These are phyloP conservation scores for Puma concolor DNA, from an alignment of 2,113 vertebrate species.

Conservation along the genomic window DNA sequence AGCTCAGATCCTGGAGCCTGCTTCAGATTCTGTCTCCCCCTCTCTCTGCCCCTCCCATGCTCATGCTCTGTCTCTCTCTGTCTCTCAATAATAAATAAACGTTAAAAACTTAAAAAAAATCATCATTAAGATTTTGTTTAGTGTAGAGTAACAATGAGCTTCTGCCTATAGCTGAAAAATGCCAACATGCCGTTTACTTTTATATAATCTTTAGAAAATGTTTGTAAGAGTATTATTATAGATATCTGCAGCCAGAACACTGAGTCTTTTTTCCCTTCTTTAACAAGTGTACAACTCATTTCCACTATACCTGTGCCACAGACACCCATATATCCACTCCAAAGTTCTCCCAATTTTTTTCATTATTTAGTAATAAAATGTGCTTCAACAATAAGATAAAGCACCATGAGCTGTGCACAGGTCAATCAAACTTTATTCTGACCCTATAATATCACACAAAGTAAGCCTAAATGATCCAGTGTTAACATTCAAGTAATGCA, in stretches of 20 bases:
- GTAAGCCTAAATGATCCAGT: not conserved
- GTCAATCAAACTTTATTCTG: not conserved
- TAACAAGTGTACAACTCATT: not conserved
- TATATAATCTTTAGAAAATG: not conserved
- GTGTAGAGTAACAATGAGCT: not conserved
- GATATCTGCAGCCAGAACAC: not conserved
- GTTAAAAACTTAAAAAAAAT: not conserved
- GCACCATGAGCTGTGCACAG: not conserved
- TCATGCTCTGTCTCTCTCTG: too few species aligned
- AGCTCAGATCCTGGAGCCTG: too few species aligned
- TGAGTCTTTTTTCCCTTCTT: not conserved
- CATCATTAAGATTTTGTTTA: slow-evolving; percentile 25
- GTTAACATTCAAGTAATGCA: not conserved
- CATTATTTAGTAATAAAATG: not conserved
- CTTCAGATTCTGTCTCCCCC: too few species aligned
- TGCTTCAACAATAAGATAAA: not conserved
- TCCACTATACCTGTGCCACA: not conserved
- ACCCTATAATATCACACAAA: not conserved
- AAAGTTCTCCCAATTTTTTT: not conserved
- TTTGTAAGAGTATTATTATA: not conserved
- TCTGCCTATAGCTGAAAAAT: not conserved
- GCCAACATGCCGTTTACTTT: not conserved
- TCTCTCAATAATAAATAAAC: too few species aligned
- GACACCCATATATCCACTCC: not conserved
- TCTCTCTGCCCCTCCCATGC: too few species aligned